Base-by-base conservation (phyloP, 2,888 invertebrate genomes). In the Drosophila helvetica region DNA sequence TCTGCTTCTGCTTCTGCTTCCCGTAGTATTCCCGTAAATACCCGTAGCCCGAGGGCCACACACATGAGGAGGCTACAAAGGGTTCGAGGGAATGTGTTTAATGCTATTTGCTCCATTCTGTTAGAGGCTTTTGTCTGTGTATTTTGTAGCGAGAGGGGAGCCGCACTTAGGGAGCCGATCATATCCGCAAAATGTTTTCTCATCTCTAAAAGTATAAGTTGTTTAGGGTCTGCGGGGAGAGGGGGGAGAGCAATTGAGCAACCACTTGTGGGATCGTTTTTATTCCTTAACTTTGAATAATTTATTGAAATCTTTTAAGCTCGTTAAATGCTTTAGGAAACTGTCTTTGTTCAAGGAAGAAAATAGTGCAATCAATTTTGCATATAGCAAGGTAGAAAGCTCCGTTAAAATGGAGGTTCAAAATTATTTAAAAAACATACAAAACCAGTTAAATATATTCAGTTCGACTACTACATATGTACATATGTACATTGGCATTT, bases 21-120 rank as follows among this genome's bases (percentile, higher is more conserved):
- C n/a, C n/a, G n/a, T n/a, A n/a, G n/a, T n/a, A n/a, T n/a, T n/a
- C n/a, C n/a, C n/a, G n/a, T 58, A 59, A 65, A 64, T 73, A 8
- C 27, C 8, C 27, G 7, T 8, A 57, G 62, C 86, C 86, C 51
- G 22, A 45, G 63, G 83, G 75, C 86, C 83, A 88, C 86, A 17
- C 53, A 50, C 48, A 46, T 43, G 54, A 50, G 42, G 54, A 50
- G 42, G 42, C 43, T 8, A 55, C 22, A 45, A 67, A 62, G 52
- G 71, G 59, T 82, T 64, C 57, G 56, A n/a, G 25, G 75, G 65
- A 81, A 79, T 82, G 71, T 67, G 63, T 75, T 73, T 86, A 84
- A 80, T 83, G 65, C 74, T 80, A 67, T 79, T 79, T 72, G 73
- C 59, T 55, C 48, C 22, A 55, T 59, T 70, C 53, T 56, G 43